Percentiles rank a stretch among this genome's conserved stretches.
Conservation (phyloP, 2,113 vertebrate species). For the Microcebus griseorufus region DNA sequence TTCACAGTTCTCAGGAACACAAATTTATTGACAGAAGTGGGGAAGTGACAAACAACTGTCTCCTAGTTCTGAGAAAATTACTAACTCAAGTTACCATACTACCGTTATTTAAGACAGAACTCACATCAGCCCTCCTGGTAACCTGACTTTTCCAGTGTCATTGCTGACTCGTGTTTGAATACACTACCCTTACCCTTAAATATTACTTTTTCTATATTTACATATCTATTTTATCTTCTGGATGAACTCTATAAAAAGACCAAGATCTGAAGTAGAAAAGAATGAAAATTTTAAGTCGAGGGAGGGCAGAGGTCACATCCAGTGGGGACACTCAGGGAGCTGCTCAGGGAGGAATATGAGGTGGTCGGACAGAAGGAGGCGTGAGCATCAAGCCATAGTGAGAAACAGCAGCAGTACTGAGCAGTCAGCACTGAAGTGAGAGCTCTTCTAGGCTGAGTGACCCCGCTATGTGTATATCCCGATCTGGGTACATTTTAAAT, state of each 20-base stretch:
- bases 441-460: not conserved
- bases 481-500: not conserved
- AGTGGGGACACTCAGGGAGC: not conserved
- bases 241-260: not conserved
- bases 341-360: not conserved
- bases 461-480: not conserved
- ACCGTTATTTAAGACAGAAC: not conserved
- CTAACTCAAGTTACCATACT: not conserved
- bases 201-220: not conserved
- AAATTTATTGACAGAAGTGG: not conserved
- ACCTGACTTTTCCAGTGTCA: not conserved
- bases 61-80: not conserved
- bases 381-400: not conserved
- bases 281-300: not conserved
- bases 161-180: not conserved
- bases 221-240: not conserved
- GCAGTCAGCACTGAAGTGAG: not conserved
- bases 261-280: not conserved
- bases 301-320: not conserved
- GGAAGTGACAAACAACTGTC: accelerated
- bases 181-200: not conserved
- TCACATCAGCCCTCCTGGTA: not conserved
- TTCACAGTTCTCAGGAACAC: not conserved
- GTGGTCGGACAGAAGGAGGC: not conserved
- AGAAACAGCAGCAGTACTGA: not conserved